Conservation (phyloP, 2,113 vertebrate species). For the Gadus macrocephalus region DNA sequence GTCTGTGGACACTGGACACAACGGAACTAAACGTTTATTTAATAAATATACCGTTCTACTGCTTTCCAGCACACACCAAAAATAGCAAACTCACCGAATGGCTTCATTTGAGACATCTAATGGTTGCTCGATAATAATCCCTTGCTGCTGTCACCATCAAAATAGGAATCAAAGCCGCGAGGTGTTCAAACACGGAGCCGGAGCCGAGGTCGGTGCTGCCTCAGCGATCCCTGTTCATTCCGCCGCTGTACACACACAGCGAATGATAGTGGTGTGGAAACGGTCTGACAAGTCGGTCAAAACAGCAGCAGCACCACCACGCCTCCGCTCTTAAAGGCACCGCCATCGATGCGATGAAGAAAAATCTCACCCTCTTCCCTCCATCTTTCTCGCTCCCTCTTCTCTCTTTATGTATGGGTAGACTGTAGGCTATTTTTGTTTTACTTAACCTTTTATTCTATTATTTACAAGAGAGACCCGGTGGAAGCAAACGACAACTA, state of each 20-base stretch:
- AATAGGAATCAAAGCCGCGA: not conserved
- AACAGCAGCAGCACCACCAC: slow-evolving; percentile 53
- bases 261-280: slow-evolving; percentile 45
- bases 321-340: slow-evolving; percentile 70
- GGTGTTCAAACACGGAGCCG: slow-evolving; percentile 18
- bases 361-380: not conserved
- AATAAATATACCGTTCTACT: too few relatives aligned
- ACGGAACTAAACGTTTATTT: too few relatives aligned
- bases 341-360: not conserved
- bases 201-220: slow-evolving; percentile 17
- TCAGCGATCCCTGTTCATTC: slow-evolving; percentile 47
- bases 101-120: slow-evolving; percentile 42
- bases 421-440: too few relatives aligned
- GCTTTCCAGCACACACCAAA: not conserved
- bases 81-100: slow-evolving; percentile 47
- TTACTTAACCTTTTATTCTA: too few relatives aligned
- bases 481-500: too few relatives aligned
- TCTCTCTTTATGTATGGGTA: not conserved
- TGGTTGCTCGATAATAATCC: slow-evolving; percentile 54
- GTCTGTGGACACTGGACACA: too few relatives aligned
- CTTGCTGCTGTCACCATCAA: slow-evolving; percentile 36
- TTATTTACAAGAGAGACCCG: too few relatives aligned
- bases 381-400: not conserved
- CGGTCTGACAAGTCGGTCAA: slow-evolving; percentile 50
- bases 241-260: slow-evolving; percentile 27